A percentile compares a stretch with the other conserved stretches of the same genome.
Conservation (phyloP, 1,140 invertebrate species). For the Mylabris phalerata region DNA sequence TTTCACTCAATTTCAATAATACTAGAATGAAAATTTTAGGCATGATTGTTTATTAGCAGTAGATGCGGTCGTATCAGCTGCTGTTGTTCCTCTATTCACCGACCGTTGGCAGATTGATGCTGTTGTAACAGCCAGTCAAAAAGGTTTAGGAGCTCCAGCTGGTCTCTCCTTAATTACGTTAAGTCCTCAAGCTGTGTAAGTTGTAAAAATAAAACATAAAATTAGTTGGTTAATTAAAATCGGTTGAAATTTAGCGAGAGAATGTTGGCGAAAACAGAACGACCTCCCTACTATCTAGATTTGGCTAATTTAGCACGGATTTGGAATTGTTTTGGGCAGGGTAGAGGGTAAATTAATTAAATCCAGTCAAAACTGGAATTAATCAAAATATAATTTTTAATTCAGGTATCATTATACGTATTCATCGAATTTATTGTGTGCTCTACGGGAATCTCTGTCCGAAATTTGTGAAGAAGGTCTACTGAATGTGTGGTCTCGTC, state of each 20-base stretch:
- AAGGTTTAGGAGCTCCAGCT: constrained; percentile 70
- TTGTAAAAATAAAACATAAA: not conserved
- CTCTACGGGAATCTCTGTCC: constrained; percentile 8
- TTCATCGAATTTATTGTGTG: constrained; percentile 1
- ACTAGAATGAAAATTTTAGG: too few species aligned
- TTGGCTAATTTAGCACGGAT: not conserved
- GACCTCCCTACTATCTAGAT: constrained; percentile 7
- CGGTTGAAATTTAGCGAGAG: not conserved
- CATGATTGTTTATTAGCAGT: too few species aligned
- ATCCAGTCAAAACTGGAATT: not conserved
- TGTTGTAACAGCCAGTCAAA: constrained; percentile 76
- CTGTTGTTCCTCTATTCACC: constrained; percentile 59
- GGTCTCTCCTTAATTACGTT: constrained; percentile 80
- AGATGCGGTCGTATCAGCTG: not conserved
- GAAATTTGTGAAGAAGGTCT: constrained; percentile 12
- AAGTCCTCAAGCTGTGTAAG: constrained; percentile 63
- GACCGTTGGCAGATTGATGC: constrained; percentile 75
- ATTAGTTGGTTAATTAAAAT: not conserved
- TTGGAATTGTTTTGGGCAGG: constrained; percentile 1
- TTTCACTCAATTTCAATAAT: too few species aligned
- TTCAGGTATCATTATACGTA: constrained; percentile 9
- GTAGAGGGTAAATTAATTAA: not conserved
- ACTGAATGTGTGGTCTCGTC: constrained; percentile 4
- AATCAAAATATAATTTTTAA: not conserved
- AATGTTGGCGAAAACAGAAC: constrained; percentile 1